Evolutionary conservation across 2,113 vertebrate genomes (phyloP).

Genomic region (Psittacara wagleri): DNA sequence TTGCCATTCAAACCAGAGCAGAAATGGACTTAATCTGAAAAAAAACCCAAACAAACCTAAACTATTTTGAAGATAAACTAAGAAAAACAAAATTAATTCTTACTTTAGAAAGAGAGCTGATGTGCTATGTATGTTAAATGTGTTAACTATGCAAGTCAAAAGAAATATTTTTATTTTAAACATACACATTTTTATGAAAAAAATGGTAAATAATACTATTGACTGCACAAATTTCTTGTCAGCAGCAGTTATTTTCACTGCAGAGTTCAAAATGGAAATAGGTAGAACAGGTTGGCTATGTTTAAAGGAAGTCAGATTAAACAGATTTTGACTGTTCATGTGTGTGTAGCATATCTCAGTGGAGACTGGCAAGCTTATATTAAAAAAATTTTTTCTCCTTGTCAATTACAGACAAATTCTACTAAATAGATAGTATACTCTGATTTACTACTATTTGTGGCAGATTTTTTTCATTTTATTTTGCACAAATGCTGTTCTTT

Average conservation of each 20-base stretch:
- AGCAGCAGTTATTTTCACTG: not conserved
- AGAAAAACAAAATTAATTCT: not conserved
- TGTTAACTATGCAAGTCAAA: not conserved
- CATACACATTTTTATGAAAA: not conserved
- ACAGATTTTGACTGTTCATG: not conserved
- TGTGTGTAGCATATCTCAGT: not conserved
- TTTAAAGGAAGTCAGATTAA: not conserved
- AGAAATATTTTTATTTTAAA: not conserved
- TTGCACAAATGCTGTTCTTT: not conserved
- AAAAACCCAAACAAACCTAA: not conserved
- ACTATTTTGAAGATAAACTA: not conserved
- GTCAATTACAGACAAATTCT: not conserved
- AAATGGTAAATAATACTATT: not conserved
- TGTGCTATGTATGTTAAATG: not conserved
- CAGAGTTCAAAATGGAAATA: not conserved
- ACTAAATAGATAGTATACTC: not conserved
- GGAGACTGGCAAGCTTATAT: not conserved
- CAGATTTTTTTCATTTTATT: not conserved
- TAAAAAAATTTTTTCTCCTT: not conserved
- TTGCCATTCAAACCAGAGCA: not conserved
- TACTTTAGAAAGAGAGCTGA: not conserved
- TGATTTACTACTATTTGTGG: not conserved
- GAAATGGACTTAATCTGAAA: not conserved
- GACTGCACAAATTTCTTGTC: not conserved
- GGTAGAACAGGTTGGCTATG: not conserved